These are phyloP conservation scores for Caligus rogercresseyi DNA, from an alignment of 1,140 invertebrate genomes.

Conservation along the genomic window DNA sequence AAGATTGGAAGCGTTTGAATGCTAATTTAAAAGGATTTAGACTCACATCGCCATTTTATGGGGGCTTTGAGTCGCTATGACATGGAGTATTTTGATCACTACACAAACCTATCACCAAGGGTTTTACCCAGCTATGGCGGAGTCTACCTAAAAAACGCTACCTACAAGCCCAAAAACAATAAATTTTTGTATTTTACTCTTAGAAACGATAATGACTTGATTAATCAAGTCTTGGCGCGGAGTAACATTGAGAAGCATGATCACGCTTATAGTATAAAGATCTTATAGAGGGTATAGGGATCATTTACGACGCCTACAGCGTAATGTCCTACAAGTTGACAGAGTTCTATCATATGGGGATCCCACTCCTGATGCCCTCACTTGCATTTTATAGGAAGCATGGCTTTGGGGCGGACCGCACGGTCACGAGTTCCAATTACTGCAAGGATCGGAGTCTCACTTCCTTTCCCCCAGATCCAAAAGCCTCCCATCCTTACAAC, in stretches of 20 bases:
- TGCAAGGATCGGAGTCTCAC: background rate
- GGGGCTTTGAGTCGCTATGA: constrained; percentile 6
- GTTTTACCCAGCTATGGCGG: background rate
- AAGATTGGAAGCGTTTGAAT: background rate
- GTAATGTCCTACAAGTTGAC: constrained; percentile 11
- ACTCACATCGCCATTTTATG: background rate
- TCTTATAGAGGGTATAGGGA: background rate
- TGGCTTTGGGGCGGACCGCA: background rate
- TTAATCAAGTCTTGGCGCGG: background rate
- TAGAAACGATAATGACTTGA: background rate
- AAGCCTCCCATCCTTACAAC: background rate
- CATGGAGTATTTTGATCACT: background rate
- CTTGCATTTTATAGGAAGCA: background rate
- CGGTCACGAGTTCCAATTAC: background rate
- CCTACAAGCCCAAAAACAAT: background rate
- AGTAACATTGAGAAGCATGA: background rate
- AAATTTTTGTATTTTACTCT: background rate
- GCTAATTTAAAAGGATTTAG: background rate
- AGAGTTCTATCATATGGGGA: constrained; percentile 1
- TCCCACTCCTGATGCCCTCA: background rate
- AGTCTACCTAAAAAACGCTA: background rate
- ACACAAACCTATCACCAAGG: background rate
- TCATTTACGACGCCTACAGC: background rate
- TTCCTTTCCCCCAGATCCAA: background rate
- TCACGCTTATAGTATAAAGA: background rate